Base-by-base conservation (phyloP, 2,797 vertebrate genomes). In the Clamator glandarius region DNA sequence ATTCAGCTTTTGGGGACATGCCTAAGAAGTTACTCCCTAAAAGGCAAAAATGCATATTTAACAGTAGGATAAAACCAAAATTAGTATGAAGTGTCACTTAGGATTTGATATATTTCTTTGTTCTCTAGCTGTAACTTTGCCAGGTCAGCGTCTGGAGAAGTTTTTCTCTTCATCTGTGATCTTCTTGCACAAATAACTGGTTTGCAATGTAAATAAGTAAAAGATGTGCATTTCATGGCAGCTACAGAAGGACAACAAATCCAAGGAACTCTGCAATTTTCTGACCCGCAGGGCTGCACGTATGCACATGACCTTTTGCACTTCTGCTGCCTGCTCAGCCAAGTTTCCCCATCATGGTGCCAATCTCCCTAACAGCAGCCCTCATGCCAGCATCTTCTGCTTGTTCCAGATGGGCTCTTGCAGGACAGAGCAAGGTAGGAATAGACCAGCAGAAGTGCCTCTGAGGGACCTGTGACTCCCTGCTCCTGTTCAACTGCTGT, bases 271-370 rank as follows among this genome's bases (percentile, higher is more conserved):
- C 4, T 23, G 55, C 14, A 16, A 36, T 89, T 79, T 42, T 84
- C 59, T 0, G 2, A 21, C 57, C 63, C 1, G 4, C 64, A 21
- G 78, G 55, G 68, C 86, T 75, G 51, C 5, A 1, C 10, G 26
- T 10, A 31, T 28, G 26, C 77, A 68, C 17, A 5, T 2, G 33
- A 75, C 52, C 33, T 92, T 91, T n/a, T 59, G 48, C 25, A 58
- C 35, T 29, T 36, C 63, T 77, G 61, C 25, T 70, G 11, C 44
- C n/a, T 51, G 58, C 36, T 42, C 58, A 63, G 64, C 36, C 41
- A 39, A n/a, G 59, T 24, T n/a, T 48, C 42, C 50, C 35, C 0
- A 0, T 26, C 0, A 0, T 2, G 1, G 28, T 23, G 46, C 7
- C 44, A 21, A 26, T 3, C 26, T 4, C 28, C 11, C 28, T 15